Evolutionary conservation across 2,797 vertebrate species (phyloP).

Genomic region (Echiichthys vipera): DNA sequence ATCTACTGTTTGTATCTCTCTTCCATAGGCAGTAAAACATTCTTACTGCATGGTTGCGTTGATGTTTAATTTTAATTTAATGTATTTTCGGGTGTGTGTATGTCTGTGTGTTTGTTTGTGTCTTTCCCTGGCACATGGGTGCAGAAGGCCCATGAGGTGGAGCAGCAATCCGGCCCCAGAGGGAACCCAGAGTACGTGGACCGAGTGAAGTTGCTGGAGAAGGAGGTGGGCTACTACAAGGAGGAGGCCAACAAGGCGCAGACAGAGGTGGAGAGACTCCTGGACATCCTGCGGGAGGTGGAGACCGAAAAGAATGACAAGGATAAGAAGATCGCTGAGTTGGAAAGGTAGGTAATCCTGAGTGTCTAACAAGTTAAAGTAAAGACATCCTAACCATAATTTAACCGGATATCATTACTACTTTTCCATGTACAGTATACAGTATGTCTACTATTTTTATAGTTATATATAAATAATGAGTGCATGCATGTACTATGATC

Average conservation of each 20-base stretch:
- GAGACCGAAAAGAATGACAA: slow-evolving; percentile 99
- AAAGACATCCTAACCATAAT: background rate
- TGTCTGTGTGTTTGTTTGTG: slow-evolving; percentile 32
- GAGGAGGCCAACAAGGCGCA: slow-evolving; percentile 95
- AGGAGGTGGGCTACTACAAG: slow-evolving; percentile 94
- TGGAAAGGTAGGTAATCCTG: slow-evolving; percentile 90
- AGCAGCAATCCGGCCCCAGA: slow-evolving; percentile 89
- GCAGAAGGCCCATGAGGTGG: slow-evolving; percentile 94
- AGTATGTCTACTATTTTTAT: background rate
- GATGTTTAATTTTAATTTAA: slow-evolving; percentile 25
- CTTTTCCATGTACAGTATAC: background rate
- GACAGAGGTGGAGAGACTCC: slow-evolving; percentile 94
- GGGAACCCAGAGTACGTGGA: slow-evolving; percentile 94
- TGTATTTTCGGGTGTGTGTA: slow-evolving; percentile 23
- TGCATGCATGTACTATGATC: background rate
- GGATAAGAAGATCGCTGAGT: slow-evolving; percentile 98
- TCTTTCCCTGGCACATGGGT: slow-evolving; percentile 40
- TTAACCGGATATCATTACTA: background rate
- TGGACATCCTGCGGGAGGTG: slow-evolving; percentile 97
- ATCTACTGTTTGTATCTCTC: slow-evolving; percentile 46
- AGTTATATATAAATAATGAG: background rate
- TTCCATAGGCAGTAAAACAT: slow-evolving; percentile 39
- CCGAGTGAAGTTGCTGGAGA: slow-evolving; percentile 94
- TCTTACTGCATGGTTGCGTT: slow-evolving; percentile 17
- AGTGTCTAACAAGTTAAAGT: background rate